These are phyloP conservation scores for Thecocarcelia acutangulata DNA, from an alignment of 2,888 invertebrate species.

Conservation along the genomic window DNA sequence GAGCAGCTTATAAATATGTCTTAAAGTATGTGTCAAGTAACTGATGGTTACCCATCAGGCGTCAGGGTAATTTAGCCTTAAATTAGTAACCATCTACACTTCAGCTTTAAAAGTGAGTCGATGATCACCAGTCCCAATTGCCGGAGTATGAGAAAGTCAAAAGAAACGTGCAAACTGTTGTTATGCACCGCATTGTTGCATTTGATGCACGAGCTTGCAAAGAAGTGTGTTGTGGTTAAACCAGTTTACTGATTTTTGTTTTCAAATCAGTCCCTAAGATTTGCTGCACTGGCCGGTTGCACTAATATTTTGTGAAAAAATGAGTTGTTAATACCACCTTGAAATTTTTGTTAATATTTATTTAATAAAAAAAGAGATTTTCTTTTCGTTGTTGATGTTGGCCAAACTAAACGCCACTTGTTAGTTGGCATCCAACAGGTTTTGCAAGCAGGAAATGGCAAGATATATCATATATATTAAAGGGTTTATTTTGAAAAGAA, in stretches of 20 bases:
- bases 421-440: background rate
- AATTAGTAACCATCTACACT: slow-evolving; percentile 67
- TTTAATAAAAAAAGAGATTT: slow-evolving; percentile 10
- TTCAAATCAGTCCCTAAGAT: slow-evolving; percentile 14
- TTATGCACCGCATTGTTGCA: slow-evolving; percentile 37
- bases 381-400: slow-evolving; percentile 19
- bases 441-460: too few relatives aligned
- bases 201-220: slow-evolving; percentile 38
- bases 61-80: slow-evolving; percentile 68
- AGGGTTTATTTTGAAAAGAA: too few relatives aligned
- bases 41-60: slow-evolving; percentile 68
- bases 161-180: slow-evolving; percentile 38
- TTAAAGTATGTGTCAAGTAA: slow-evolving; percentile 51
- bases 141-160: slow-evolving; percentile 17
- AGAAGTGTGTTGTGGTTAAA: slow-evolving; percentile 66
- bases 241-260: slow-evolving; percentile 66
- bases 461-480: too few relatives aligned
- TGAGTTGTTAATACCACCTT: slow-evolving; percentile 61
- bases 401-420: slow-evolving; percentile 60
- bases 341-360: slow-evolving; percentile 39
- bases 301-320: slow-evolving; percentile 22
- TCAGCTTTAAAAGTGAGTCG: slow-evolving; percentile 36
- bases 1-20: background rate
- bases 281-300: slow-evolving; percentile 8
- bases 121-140: slow-evolving; percentile 14